Percentiles rank a stretch among this genome's conserved stretches.
phyloP scores from a whole-genome alignment of 2,797 vertebrate species.

The Poeciliopsis gracilis region DNA sequence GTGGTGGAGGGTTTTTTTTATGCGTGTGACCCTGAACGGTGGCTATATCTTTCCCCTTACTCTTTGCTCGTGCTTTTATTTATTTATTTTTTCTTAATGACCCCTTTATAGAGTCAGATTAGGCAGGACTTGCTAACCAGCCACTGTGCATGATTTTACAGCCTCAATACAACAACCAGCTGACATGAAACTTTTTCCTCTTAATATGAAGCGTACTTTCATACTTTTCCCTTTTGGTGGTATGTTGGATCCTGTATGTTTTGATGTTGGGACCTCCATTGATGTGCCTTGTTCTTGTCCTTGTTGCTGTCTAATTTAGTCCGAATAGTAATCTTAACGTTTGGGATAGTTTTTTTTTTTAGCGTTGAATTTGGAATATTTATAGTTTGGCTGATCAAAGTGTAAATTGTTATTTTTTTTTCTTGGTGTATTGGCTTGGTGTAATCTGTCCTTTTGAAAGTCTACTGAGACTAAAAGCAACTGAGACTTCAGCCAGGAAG shows the following conservation, averaged over 20 bases:
- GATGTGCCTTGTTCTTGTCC: no score
- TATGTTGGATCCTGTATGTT: no score
- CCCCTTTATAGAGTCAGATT: conserved; percentile 15
- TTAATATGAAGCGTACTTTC: neutral
- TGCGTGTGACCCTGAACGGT: conserved; percentile 39
- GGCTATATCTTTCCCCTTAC: conserved; percentile 50
- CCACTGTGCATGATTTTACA: conserved; percentile 1
- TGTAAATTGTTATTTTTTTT: neutral
- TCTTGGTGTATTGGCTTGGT: neutral
- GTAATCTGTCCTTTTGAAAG: neutral
- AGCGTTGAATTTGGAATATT: neutral
- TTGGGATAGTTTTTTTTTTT: neutral
- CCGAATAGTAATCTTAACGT: neutral
- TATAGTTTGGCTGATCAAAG: neutral
- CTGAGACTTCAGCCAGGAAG: neutral
- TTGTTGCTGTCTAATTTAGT: neutral
- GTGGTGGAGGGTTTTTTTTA: conserved; percentile 12
- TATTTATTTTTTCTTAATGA: conserved; percentile 5
- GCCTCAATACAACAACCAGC: neutral
- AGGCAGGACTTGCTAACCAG: conserved; percentile 7
- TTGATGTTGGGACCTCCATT: no score
- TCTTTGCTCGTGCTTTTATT: conserved; percentile 20
- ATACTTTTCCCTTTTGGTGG: neutral
- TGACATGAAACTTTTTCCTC: neutral
- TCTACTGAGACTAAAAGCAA: neutral